phyloP scores from a whole-genome alignment of 2,888 invertebrate genomes.

The Temnothorax rugatulus region DNA sequence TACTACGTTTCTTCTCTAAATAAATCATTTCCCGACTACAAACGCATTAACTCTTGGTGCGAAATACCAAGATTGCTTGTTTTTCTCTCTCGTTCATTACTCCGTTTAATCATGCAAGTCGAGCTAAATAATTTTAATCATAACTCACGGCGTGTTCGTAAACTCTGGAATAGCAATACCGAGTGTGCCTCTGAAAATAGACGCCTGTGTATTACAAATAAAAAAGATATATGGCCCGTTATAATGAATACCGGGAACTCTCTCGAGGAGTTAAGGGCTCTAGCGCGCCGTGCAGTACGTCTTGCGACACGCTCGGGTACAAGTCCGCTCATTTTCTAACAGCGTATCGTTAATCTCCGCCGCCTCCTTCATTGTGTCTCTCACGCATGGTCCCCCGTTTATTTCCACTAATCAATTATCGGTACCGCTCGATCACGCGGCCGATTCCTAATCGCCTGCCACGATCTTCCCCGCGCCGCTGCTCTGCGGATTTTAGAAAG shows the following conservation, averaged over 20 bases:
- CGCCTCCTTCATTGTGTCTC: slow-evolving; percentile 63
- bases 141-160: neutral
- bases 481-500: slow-evolving; percentile 76
- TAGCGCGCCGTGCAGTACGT: neutral
- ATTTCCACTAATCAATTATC: slow-evolving; percentile 76
- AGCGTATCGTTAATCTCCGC: slow-evolving; percentile 44
- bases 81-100: slow-evolving; percentile 10
- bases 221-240: slow-evolving; percentile 14
- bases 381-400: slow-evolving; percentile 51
- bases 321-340: slow-evolving; percentile 36
- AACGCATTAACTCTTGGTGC: neutral
- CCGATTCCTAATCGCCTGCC: slow-evolving; percentile 64
- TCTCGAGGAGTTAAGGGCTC: slow-evolving; percentile 4
- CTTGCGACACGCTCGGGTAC: slow-evolving; percentile 40
- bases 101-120: neutral
- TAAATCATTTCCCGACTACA: slow-evolving; percentile 5
- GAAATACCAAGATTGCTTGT: neutral
- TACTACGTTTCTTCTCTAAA: neutral
- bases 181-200: slow-evolving; percentile 14
- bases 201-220: slow-evolving; percentile 9
- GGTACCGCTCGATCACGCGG: slow-evolving; percentile 62
- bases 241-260: slow-evolving; percentile 24
- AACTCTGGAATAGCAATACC: neutral
- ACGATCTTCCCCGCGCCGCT: slow-evolving; percentile 71
- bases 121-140: slow-evolving; percentile 34